phyloP scores from a whole-genome alignment of 2,888 invertebrate species.

The Synergus laeviventris region DNA sequence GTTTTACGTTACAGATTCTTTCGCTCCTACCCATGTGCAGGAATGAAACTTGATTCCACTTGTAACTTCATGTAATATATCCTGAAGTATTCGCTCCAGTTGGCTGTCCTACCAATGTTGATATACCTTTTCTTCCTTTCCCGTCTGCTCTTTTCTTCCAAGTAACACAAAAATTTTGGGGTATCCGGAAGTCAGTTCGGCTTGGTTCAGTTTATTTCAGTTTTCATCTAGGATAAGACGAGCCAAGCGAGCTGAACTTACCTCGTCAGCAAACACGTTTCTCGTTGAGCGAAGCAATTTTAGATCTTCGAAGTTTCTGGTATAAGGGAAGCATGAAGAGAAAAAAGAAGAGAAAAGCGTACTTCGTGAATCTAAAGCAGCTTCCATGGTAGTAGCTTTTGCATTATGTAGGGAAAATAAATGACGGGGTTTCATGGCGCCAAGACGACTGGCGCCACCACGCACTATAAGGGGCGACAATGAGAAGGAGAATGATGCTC shows the following conservation, averaged over 20 bases:
- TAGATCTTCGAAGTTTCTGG: conserved; percentile 20
- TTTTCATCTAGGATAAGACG: neutral
- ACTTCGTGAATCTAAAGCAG: conserved; percentile 26
- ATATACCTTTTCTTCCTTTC: neutral
- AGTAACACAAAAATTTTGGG: neutral
- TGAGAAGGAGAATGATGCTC: conserved; percentile 20
- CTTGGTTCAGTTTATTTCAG: conserved; percentile 8
- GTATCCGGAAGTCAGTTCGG: neutral
- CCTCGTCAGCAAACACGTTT: conserved; percentile 35
- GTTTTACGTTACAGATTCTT: too few species aligned
- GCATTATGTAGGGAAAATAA: conserved; percentile 62
- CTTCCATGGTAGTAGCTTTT: conserved; percentile 23
- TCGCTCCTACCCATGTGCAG: too few species aligned
- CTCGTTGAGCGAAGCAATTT: conserved; percentile 39
- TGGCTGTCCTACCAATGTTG: neutral
- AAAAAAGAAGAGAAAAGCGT: neutral
- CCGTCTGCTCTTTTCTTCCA: neutral
- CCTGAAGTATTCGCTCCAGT: neutral
- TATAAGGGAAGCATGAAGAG: conserved; percentile 2
- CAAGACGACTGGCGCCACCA: conserved; percentile 68
- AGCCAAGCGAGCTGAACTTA: conserved; percentile 15
- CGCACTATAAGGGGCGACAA: conserved; percentile 48
- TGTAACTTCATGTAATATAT: neutral
- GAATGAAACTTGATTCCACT: too few species aligned
- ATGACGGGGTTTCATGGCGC: conserved; percentile 64